A percentile compares a stretch with the other conserved stretches of the same genome.
Conservation (phyloP, 2,888 invertebrate genomes). For the Stegana nigrithorax region DNA sequence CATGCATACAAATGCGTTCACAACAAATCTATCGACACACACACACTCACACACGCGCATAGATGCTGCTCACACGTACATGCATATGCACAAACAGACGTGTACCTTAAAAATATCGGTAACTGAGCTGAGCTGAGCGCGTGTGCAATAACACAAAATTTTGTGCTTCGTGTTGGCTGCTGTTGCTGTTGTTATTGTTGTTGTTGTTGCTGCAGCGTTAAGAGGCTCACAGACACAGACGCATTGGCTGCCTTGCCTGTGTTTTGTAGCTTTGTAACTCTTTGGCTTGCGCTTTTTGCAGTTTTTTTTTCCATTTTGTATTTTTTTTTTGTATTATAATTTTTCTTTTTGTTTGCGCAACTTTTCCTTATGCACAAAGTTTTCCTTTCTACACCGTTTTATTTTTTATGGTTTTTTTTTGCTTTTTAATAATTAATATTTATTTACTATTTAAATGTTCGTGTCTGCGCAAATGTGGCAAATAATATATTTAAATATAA, state of each 20-base stretch:
- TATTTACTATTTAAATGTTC: too few relatives aligned
- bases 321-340: not conserved
- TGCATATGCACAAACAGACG: too few relatives aligned
- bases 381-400: not conserved
- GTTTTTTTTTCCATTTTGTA: not conserved
- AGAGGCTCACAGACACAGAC: too few relatives aligned
- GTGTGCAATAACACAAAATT: not conserved
- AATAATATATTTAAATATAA: too few relatives aligned
- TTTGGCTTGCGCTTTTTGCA: not conserved
- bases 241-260: not conserved
- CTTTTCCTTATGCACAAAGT: not conserved
- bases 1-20: too few relatives aligned
- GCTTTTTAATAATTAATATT: too few relatives aligned
- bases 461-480: too few relatives aligned
- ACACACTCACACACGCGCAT: constrained; percentile 8
- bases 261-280: constrained; percentile 7
- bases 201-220: not conserved
- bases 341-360: not conserved
- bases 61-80: not conserved
- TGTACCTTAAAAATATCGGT: too few relatives aligned
- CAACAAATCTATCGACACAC: too few relatives aligned
- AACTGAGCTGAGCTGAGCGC: constrained; percentile 27
- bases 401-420: not conserved
- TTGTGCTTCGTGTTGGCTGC: not conserved
- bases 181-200: not conserved